These are phyloP conservation scores for Hippasteria phrygiana DNA, from an alignment of 53 echinoderm and acorn worm species.

Conservation along the genomic window DNA sequence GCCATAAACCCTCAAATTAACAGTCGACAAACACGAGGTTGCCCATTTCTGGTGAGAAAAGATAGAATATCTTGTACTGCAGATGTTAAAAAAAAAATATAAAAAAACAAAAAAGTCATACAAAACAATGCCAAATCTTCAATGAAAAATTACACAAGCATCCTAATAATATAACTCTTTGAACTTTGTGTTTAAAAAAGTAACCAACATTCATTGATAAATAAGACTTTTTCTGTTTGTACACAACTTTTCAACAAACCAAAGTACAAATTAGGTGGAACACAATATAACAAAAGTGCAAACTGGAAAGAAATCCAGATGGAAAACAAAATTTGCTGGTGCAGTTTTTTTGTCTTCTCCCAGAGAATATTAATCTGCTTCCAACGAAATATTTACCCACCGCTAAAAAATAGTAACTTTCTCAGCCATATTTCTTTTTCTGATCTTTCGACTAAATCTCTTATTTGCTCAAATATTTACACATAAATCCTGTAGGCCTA, in stretches of 20 bases:
- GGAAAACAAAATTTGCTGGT: background rate
- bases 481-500: background rate
- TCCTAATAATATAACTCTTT: background rate
- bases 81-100: too few relatives aligned
- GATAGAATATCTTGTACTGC: too few relatives aligned
- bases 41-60: too few relatives aligned
- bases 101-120: background rate
- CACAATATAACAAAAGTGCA: constrained; percentile 1
- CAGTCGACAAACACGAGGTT: too few relatives aligned
- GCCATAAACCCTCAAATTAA: too few relatives aligned
- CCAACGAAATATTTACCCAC: background rate
- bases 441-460: background rate
- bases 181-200: background rate
- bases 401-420: background rate
- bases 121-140: background rate
- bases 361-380: background rate
- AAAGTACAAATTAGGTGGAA: constrained; percentile 3
- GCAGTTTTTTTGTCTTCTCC: background rate
- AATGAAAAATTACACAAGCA: background rate
- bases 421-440: background rate
- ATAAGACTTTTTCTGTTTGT: background rate
- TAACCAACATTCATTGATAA: background rate
- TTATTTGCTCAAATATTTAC: background rate
- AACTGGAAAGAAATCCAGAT: background rate
- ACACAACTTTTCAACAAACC: background rate